Base-by-base conservation (phyloP, 2,888 invertebrate species). In the Drepana falcataria region DNA sequence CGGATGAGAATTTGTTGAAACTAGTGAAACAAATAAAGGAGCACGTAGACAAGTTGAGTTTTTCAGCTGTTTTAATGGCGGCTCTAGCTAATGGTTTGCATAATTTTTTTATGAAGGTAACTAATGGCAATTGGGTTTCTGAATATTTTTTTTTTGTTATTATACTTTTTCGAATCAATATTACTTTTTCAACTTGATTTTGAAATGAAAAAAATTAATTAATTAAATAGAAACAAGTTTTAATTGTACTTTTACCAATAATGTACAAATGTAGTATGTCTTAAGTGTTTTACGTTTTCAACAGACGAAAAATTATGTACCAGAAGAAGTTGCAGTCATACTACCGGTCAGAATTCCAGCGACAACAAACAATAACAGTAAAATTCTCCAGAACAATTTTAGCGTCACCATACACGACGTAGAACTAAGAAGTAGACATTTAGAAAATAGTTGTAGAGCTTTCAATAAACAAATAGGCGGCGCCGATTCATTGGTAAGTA, bases 391-490 rank as follows among this genome's bases (percentile, higher is more conserved):
- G 54, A 92, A 92, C 62, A 81, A 85, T 59, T 92, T 92, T 64
- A 90, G 91, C 4, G 88, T 92, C 6, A 89, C 88, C 2, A 75
- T 92, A 57, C 62, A 92, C 53, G 82, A 87, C 55, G 70, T 92
- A 1, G 91, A 92, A 4, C 71, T 92, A 5, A 74, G 71, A 40
- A 57, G 63, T 48, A 57, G 61, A 55, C 56, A 62, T 56, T 61
- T 86, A 3, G 59, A 66, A n/a, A 78, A 77, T 52, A 77, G 91
- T 2, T 73, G 75, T 48, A 65, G 54, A 35, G 68, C 78, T 41
- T 83, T 85, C 33, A 74, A 81, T 35, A 59, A 71, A 35, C 58
- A 92, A 5, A 77, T 84, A 47, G 73, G 66, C 2, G 81, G 86
- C 55, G 78, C 83, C 1, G 91, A 92, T 66, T 89, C 87, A 55